Percentiles rank a stretch among this genome's conserved stretches.
These are phyloP conservation scores for Brachionus sp. DNA, from an alignment of 1,140 invertebrate species.

Conservation along the genomic window DNA sequence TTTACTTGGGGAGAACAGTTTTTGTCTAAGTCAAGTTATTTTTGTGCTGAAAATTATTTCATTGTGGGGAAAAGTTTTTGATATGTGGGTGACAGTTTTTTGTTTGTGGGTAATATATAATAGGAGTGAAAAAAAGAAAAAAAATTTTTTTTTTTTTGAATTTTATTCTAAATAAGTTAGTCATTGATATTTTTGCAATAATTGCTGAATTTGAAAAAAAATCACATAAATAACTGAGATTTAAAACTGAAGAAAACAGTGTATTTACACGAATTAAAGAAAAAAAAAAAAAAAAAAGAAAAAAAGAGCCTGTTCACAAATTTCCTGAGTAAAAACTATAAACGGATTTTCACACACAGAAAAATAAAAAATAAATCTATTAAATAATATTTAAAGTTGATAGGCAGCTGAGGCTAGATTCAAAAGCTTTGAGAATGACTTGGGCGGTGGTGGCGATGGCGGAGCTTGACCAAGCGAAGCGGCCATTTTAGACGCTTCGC, in stretches of 20 bases:
- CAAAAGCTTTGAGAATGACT: constrained; percentile 30
- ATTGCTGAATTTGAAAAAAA: background rate
- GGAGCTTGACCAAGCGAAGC: constrained; percentile 9
- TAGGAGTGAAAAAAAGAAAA: too few species aligned
- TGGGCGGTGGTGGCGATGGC: constrained; percentile 34
- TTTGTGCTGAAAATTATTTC: too few species aligned
- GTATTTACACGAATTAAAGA: background rate
- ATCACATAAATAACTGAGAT: background rate
- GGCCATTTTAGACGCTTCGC: constrained; percentile 32
- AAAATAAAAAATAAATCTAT: background rate
- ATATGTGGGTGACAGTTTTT: too few species aligned
- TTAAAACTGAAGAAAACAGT: background rate
- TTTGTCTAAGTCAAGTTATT: too few species aligned
- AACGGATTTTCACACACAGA: constrained; percentile 11
- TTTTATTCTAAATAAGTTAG: constrained; percentile 44
- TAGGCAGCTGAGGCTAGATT: constrained; percentile 43
- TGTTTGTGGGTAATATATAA: too few species aligned
- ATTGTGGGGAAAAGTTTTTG: too few species aligned
- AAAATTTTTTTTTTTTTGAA: too few species aligned
- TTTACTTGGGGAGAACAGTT: too few species aligned
- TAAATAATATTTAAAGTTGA: constrained; percentile 6
- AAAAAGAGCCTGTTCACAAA: background rate
- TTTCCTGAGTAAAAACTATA: background rate
- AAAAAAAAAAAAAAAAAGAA: too few species aligned
- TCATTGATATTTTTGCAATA: constrained; percentile 47